Evolutionary conservation across 2,888 invertebrate species (phyloP), one percentile per base, ranked within the genome.

Genomic region (Dicroscelio sp.): DNA sequence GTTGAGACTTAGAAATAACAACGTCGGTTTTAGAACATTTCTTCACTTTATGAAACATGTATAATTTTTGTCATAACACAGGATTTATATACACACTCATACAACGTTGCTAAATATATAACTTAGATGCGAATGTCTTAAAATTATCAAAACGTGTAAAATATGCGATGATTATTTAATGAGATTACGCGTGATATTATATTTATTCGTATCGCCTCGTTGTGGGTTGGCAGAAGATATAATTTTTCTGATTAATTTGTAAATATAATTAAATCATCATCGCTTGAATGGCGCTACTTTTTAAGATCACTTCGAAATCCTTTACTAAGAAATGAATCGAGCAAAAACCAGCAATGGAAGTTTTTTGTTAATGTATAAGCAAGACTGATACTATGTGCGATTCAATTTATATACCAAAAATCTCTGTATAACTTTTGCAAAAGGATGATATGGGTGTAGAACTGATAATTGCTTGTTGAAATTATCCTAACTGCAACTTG

Each of bases 331-430:
- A 60, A 27, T 60, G 76, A 60, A 60, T 76, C 60, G 38, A 76
- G 35, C 76, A 76, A 76, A 76, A 76, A 76, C 58, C 73, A 17
- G n/a, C 60, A 60, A 60, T 60, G 27, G 60, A 20, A 76, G 76
- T 25, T 33, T 67, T 31, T 67, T 33, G n/a, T 33, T 55, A n/a
- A 58, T 73, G 63, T 82, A 75, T n/a, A 76, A 82, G 65, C 67
- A 87, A 87, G 87, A 87, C 89, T 90, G 67, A 82, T 80, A 75
- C 75, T 75, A 63, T 75, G 75, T 82, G 75, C 76, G 67, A 82
- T 80, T 80, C 75, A 82, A 63, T 75, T 82, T 82, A 82, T 82
- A 76, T 67, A 82, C 82, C 82, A 83, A 83, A 83, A 83, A 71
- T 83, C 14, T 83, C n/a, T 58, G 30, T 55, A 14, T 55, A n/a